These are phyloP conservation scores for Rhagonycha lutea DNA, from an alignment of 2,888 invertebrate species.

Conservation along the genomic window DNA sequence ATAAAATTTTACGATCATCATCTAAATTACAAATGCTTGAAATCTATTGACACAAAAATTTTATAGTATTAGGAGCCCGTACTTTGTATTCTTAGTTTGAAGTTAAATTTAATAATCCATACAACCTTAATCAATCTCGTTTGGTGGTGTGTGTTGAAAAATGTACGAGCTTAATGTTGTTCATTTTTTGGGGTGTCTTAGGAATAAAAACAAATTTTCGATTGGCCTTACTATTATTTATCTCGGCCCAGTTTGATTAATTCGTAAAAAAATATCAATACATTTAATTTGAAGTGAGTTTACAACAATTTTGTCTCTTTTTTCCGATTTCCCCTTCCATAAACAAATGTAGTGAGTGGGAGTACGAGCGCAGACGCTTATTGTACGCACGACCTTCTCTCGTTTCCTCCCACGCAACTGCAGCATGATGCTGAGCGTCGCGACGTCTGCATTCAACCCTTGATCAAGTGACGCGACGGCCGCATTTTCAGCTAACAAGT, in stretches of 20 bases:
- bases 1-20: background rate
- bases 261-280: background rate
- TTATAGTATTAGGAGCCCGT: background rate
- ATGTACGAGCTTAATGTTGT: background rate
- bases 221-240: background rate
- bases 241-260: background rate
- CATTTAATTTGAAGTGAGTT: background rate
- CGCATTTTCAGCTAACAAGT: constrained; percentile 16
- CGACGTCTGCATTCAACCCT: constrained; percentile 38
- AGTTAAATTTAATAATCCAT: background rate
- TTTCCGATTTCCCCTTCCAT: constrained; percentile 15
- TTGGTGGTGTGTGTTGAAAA: background rate
- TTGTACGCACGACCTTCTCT: constrained; percentile 35
- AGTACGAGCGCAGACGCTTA: constrained; percentile 38
- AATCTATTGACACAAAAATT: background rate
- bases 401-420: constrained; percentile 39
- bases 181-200: background rate
- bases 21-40: background rate
- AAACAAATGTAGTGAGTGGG: constrained; percentile 20
- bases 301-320: constrained; percentile 15
- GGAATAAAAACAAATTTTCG: background rate
- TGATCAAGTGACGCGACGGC: constrained; percentile 32
- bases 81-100: background rate
- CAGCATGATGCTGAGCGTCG: constrained; percentile 41
- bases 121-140: background rate